Percentiles rank a stretch among this genome's conserved stretches.
phyloP scores from a whole-genome alignment of 2,797 vertebrate species.

The Carduelis carduelis region DNA sequence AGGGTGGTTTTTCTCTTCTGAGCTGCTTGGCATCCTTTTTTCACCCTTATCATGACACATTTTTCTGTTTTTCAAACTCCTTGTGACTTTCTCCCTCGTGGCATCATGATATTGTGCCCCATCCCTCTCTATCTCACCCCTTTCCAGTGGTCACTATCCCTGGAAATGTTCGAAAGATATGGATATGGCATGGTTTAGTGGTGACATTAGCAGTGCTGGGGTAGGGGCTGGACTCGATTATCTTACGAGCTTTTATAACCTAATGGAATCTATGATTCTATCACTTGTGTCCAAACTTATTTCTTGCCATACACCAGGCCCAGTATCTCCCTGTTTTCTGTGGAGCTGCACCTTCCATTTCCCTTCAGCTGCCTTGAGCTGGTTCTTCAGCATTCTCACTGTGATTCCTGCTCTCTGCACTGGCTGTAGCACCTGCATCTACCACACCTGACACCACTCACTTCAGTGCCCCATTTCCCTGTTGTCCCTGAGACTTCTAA shows the following conservation, averaged over 20 bases:
- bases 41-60: background rate
- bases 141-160: background rate
- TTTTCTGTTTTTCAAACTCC: background rate
- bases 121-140: background rate
- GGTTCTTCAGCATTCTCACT: fast-evolving
- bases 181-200: background rate
- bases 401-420: fast-evolving
- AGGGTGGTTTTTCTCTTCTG: background rate
- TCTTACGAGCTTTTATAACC: background rate
- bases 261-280: background rate
- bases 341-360: background rate
- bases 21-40: background rate
- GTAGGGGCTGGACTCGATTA: background rate
- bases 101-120: background rate
- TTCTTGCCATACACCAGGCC: background rate
- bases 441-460: fast-evolving
- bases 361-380: background rate
- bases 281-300: background rate
- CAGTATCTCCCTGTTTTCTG: background rate
- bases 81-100: background rate
- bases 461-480: background rate
- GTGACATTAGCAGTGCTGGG: background rate
- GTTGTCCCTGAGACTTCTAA: background rate
- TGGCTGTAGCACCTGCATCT: background rate
- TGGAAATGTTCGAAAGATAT: background rate